Evolutionary conservation across 1,140 invertebrate genomes (phyloP), one percentile per base, ranked within the genome.

Genomic region (Drosophila nikananu): DNA sequence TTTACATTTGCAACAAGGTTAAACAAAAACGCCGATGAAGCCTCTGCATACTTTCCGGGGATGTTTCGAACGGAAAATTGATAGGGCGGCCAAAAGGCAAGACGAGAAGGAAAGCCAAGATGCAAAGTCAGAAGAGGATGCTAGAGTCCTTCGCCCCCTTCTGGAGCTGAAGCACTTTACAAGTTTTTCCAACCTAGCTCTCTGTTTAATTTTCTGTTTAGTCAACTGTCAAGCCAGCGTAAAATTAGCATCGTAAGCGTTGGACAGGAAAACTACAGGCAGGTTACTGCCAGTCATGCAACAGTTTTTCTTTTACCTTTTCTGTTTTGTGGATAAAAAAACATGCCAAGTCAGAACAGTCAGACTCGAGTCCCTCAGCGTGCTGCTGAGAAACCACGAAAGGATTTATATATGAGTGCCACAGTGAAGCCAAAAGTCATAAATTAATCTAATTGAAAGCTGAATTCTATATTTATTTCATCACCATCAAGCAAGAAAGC

Each of bases 231-330:
- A 82, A 91, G 72, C 27, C 76, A 75, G 65, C 74, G 86, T 64
- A 74, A 90, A 90, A 90, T 90, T 90, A 91, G 86, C 72, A 59
- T 61, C 83, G 76, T 77, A 84, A 74, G 75, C 65, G 51, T 66
- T 75, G 67, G 64, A 67, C 59, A 57, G 67, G 66, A 66, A 64
- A 72, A 57, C 72, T 66, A 58, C 70, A 57, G 68, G 54, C 70
- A 57, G 68, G 64, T 63, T 61, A 42, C 21, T 54, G 62, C 52
- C 37, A 72, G 71, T 78, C 84, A 83, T 87, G 84, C 84, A 83
- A 81, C 84, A 83, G 83, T 75, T 61, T 84, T 46, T 21, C 39
- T 35, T 46, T 42, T 19, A 37, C 7, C 2, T 37, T 37, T 30
- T 13, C 17, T 19, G 1, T 37, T 19, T 39, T 75, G 75, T 51